A percentile compares a stretch with the other conserved stretches of the same genome.
Evolutionary conservation across 2,888 invertebrate species (phyloP).

Genomic region (Phragmatobia fuliginosa): DNA sequence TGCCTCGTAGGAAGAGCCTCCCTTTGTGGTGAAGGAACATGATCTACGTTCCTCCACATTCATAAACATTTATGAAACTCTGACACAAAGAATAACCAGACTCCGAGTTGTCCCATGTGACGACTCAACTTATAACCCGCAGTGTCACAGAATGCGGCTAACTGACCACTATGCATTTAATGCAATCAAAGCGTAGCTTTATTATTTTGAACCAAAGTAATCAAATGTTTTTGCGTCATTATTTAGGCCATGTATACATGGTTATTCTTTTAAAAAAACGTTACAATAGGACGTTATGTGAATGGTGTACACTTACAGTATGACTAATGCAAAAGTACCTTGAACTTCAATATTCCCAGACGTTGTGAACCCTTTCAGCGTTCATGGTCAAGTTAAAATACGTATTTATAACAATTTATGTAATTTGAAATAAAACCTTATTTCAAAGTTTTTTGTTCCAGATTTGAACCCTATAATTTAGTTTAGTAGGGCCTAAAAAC

Average conservation of each 20-base stretch:
- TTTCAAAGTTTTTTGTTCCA: not conserved
- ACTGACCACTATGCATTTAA: no score
- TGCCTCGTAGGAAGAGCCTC: no score
- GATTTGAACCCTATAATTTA: slow-evolving; percentile 1
- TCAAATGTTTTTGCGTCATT: not conserved
- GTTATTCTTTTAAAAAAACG: not conserved
- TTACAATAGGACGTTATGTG: not conserved
- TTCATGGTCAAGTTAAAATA: slow-evolving; percentile 16
- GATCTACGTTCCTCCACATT: no score
- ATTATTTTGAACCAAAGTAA: not conserved
- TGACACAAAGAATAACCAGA: no score
- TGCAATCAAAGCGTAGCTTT: not conserved
- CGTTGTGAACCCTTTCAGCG: slow-evolving; percentile 8
- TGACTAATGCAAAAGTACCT: slow-evolving; percentile 7
- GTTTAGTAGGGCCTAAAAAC: not conserved
- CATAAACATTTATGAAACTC: no score
- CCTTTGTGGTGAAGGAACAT: no score
- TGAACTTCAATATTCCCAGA: slow-evolving; percentile 15
- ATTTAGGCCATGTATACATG: not conserved
- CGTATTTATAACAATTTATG: slow-evolving; percentile 9
- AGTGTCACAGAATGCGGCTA: no score
- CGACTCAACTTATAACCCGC: no score
- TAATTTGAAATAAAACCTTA: not conserved
- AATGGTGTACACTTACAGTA: slow-evolving; percentile 2
- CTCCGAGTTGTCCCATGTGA: no score